Conservation (phyloP, 2,888 invertebrate genomes). For the Agrochola macilenta region DNA sequence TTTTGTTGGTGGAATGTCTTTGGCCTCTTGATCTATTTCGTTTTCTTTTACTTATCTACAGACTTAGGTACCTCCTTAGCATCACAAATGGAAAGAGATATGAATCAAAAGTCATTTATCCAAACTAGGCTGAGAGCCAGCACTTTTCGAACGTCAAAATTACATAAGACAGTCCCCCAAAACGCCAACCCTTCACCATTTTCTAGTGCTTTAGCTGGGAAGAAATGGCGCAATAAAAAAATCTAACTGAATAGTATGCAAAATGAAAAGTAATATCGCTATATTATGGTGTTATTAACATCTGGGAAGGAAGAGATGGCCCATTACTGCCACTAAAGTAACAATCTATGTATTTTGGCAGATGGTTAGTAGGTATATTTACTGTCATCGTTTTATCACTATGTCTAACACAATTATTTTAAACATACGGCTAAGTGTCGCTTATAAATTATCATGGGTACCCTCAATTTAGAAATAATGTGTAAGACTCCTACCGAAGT, state of each 20-base stretch:
- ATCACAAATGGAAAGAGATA: background rate
- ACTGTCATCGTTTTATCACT: background rate
- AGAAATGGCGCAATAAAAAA: too few species aligned
- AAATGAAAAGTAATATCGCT: background rate
- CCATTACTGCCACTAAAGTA: background rate
- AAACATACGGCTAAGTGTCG: background rate
- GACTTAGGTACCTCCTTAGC: background rate
- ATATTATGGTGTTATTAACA: background rate
- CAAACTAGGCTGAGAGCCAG: too few species aligned
- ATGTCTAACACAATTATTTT: background rate
- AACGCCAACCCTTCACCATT: too few species aligned
- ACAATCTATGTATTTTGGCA: background rate
- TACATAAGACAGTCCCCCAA: too few species aligned
- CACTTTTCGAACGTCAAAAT: too few species aligned
- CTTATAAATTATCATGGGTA: background rate
- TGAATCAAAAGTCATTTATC: too few species aligned
- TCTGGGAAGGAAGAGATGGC: background rate
- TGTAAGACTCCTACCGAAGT: background rate
- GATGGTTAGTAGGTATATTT: background rate
- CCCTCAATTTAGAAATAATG: background rate
- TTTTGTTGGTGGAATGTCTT: constrained; percentile 18
- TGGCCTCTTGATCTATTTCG: constrained; percentile 4
- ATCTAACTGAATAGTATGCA: too few species aligned
- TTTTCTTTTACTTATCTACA: constrained; percentile 1
- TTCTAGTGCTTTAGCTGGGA: too few species aligned